Conservation (phyloP, 2,797 vertebrate genomes). For the Pantherophis alleghaniensis region DNA sequence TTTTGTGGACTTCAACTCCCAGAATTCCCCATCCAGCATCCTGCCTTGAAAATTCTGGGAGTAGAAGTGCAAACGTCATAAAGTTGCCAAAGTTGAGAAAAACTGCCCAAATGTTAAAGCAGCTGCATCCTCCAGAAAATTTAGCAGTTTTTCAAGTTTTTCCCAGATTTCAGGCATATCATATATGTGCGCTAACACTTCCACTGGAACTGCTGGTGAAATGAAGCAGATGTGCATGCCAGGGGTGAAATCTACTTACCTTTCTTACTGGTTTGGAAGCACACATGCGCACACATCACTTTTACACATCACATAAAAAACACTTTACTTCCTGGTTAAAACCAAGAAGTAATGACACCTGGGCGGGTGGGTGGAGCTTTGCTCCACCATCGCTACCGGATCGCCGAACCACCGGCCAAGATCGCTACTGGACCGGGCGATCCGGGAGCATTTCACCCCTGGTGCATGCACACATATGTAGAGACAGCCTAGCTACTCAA, state of each 20-base stretch:
- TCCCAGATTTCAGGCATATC: background rate
- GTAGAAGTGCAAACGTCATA: background rate
- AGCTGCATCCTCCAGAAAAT: background rate
- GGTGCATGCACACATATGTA: background rate
- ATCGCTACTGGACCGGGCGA: too few relatives aligned
- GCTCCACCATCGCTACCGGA: too few relatives aligned
- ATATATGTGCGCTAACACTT: background rate
- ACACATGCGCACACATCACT: too few relatives aligned
- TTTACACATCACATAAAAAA: too few relatives aligned
- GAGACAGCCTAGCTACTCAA: background rate
- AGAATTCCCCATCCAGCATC: background rate
- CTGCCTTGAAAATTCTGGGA: background rate
- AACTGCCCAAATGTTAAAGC: background rate
- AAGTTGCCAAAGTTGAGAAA: background rate
- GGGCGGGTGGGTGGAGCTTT: too few relatives aligned
- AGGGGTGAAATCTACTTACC: too few relatives aligned
- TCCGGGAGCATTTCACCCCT: too few relatives aligned
- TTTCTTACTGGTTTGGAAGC: too few relatives aligned
- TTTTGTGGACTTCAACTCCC: background rate
- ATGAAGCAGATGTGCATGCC: background rate
- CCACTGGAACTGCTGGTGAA: background rate
- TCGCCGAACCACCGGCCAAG: too few relatives aligned
- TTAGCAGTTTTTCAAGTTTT: background rate
- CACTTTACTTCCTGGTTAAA: too few relatives aligned
- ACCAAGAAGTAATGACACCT: too few relatives aligned